Evolutionary conservation across 2,888 invertebrate genomes (phyloP).

Genomic region (Dione juno): DNA sequence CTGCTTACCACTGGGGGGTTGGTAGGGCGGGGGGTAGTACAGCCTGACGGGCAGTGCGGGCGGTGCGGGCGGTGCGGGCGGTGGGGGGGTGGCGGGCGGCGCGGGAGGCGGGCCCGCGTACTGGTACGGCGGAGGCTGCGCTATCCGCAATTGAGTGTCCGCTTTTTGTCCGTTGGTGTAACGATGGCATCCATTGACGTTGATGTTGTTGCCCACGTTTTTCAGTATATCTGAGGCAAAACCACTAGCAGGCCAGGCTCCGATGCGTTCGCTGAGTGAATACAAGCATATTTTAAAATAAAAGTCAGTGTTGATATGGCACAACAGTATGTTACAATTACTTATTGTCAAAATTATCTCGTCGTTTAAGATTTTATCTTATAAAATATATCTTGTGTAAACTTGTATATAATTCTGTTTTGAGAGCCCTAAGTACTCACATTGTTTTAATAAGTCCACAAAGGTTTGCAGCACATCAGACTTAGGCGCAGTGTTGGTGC

Average conservation of each 20-base stretch:
- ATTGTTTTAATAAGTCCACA: slow-evolving; percentile 15
- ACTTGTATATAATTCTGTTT: no score
- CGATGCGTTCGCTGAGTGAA: neutral
- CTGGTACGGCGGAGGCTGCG: neutral
- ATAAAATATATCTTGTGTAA: no score
- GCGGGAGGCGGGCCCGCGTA: neutral
- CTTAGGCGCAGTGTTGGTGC: neutral
- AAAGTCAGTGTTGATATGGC: neutral
- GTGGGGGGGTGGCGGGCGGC: neutral
- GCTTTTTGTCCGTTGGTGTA: slow-evolving; percentile 11
- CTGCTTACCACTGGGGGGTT: neutral
- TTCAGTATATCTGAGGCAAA: neutral
- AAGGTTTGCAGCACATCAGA: neutral
- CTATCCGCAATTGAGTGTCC: neutral
- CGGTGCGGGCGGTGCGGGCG: no score
- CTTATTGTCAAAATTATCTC: no score
- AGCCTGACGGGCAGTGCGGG: neutral
- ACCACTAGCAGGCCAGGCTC: neutral
- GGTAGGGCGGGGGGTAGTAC: neutral
- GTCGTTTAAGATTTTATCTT: no score
- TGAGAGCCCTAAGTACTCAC: no score
- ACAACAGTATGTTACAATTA: no score
- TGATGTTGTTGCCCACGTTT: neutral
- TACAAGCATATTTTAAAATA: neutral
- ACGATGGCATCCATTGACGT: slow-evolving; percentile 11